phyloP scores from a whole-genome alignment of 2,113 vertebrate species.

The Oenanthe oenanthe region DNA sequence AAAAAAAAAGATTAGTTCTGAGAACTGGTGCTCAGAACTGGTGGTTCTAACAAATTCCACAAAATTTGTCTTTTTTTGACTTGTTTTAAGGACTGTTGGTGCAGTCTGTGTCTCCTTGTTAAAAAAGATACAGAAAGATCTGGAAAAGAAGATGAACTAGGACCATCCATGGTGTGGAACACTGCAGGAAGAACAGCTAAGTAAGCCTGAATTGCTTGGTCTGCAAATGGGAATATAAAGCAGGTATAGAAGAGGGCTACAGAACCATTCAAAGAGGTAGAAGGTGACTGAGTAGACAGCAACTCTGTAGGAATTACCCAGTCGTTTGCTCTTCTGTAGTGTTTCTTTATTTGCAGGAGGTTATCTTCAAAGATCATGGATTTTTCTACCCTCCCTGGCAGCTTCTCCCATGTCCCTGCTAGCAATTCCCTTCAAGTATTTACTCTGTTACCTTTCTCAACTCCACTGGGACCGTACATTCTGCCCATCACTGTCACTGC shows the following conservation, averaged over 20 bases:
- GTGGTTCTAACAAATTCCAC: not conserved
- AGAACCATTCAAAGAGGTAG: not conserved
- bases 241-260: not conserved
- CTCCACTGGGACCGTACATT: rapidly evolving
- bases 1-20: not conserved
- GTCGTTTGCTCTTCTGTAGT: rapidly evolving
- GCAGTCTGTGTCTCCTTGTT: not conserved
- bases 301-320: not conserved
- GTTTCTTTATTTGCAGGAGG: not conserved
- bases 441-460: not conserved
- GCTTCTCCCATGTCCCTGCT: not conserved
- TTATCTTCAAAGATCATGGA: not conserved
- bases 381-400: not conserved
- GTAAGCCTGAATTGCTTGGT: not conserved
- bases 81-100: not conserved
- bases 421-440: not conserved
- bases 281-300: not conserved
- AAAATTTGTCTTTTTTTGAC: not conserved
- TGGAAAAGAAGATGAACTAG: not conserved
- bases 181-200: not conserved
- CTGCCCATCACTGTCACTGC: not conserved
- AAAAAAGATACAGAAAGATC: not conserved
- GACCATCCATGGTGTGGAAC: not conserved
- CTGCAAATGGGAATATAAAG: not conserved
- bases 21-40: not conserved